These are phyloP conservation scores for Drosophila bocki DNA, from an alignment of 1,140 invertebrate genomes.

Conservation along the genomic window DNA sequence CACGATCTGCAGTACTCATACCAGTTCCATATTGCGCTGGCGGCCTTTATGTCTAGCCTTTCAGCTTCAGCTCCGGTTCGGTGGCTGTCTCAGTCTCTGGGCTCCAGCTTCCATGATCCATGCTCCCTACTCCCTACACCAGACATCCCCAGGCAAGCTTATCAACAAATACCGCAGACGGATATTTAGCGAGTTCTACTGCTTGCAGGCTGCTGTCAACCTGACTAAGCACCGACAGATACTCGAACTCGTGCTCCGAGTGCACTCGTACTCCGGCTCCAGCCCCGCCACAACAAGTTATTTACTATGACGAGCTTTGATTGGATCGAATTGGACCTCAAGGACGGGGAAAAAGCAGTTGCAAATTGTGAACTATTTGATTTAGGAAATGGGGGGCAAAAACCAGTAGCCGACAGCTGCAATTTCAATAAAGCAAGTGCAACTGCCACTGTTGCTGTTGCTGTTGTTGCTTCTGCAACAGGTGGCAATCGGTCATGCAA, in stretches of 20 bases:
- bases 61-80: constrained; percentile 13
- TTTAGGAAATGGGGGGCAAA: constrained; percentile 68
- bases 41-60: constrained; percentile 34
- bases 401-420: constrained; percentile 57
- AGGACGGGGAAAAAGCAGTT: constrained; percentile 68
- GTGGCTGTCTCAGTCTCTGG: constrained; percentile 1
- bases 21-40: constrained; percentile 52
- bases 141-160: constrained; percentile 45
- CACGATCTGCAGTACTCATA: constrained; percentile 25
- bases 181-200: constrained; percentile 64
- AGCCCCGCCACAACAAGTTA: constrained; percentile 75
- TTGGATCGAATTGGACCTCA: constrained; percentile 59
- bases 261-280: constrained; percentile 62
- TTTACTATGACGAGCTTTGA: constrained; percentile 75
- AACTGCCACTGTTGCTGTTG: not conserved
- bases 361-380: constrained; percentile 78
- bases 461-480: constrained; percentile 19
- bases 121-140: constrained; percentile 7
- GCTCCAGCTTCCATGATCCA: constrained; percentile 3
- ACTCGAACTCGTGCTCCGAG: constrained; percentile 12
- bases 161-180: constrained; percentile 80
- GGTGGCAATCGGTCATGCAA: constrained; percentile 65
- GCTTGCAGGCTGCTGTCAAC: constrained; percentile 48
- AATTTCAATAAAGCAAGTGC: constrained; percentile 64
- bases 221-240: constrained; percentile 56